Evolutionary conservation across 2,888 invertebrate species (phyloP).

Genomic region (Drosophila atripex): DNA sequence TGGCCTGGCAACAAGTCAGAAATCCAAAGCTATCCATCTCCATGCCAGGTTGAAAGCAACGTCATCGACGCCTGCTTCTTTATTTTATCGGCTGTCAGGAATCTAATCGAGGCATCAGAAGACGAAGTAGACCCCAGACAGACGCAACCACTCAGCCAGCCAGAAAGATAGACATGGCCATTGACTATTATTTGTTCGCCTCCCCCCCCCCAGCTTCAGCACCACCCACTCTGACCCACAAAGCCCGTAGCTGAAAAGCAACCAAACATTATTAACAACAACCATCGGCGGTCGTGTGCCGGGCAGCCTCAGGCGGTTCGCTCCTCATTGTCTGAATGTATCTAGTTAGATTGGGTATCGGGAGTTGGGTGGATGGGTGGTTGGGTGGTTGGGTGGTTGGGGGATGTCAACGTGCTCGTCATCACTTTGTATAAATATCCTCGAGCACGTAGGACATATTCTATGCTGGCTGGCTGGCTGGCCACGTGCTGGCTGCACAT

Average conservation of each 20-base stretch:
- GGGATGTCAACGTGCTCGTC: constrained; percentile 59
- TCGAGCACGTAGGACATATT: constrained; percentile 73
- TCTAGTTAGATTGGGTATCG: constrained; percentile 7
- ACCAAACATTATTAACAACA: constrained; percentile 71
- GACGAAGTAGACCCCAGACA: constrained; percentile 37
- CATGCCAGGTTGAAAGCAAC: constrained; percentile 39
- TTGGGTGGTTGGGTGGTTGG: background rate
- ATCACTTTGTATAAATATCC: constrained; percentile 81
- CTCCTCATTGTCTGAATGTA: constrained; percentile 26
- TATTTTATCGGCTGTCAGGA: constrained; percentile 49
- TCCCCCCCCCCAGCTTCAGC: constrained; percentile 12
- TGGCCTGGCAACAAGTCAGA: constrained; percentile 44
- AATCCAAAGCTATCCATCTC: constrained; percentile 22
- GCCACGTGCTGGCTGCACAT: constrained; percentile 76
- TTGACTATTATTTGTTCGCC: constrained; percentile 63
- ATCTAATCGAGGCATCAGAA: constrained; percentile 70
- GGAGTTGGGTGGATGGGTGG: background rate
- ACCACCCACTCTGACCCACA: constrained; percentile 18
- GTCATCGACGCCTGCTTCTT: constrained; percentile 9
- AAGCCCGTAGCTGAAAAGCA: constrained; percentile 24
- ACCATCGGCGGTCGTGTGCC: constrained; percentile 52
- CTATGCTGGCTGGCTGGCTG: constrained; percentile 38
- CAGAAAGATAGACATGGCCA: constrained; percentile 68
- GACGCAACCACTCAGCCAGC: constrained; percentile 35
- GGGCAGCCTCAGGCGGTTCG: constrained; percentile 29